These are phyloP conservation scores for Camponotus floridanus DNA, from an alignment of 1,140 invertebrate species.

Conservation along the genomic window DNA sequence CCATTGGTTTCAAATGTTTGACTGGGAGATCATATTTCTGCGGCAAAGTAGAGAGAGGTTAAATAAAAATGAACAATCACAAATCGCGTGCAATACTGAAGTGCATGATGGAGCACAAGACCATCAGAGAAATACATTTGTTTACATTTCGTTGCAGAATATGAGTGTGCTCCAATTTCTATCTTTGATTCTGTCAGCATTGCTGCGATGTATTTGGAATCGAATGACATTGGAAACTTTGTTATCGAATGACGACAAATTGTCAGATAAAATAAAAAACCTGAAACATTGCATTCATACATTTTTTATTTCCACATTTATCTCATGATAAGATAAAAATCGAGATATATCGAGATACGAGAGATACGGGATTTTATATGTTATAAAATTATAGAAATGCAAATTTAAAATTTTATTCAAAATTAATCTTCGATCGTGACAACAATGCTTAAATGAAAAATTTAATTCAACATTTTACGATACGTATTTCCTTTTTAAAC, in stretches of 20 bases:
- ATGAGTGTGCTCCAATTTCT: constrained; percentile 33
- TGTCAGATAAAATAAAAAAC: constrained; percentile 11
- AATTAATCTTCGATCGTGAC: neutral
- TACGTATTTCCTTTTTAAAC: neutral
- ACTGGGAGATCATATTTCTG: constrained; percentile 1
- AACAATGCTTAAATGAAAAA: neutral
- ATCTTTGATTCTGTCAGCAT: constrained; percentile 32
- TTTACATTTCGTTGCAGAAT: constrained; percentile 48
- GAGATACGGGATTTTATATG: neutral
- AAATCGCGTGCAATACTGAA: constrained; percentile 28
- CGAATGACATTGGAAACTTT: constrained; percentile 26
- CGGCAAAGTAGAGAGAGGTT: neutral
- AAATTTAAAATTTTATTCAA: constrained; percentile 3
- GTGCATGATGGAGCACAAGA: neutral
- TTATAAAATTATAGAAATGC: neutral
- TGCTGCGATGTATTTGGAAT: constrained; percentile 2
- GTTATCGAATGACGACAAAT: neutral
- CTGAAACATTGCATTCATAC: neutral
- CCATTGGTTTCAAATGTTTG: constrained; percentile 13
- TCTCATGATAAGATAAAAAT: constrained; percentile 12
- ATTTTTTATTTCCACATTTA: neutral
- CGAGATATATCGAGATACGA: no score
- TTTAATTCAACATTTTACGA: neutral
- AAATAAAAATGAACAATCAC: constrained; percentile 51
- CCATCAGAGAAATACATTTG: constrained; percentile 17